Percentiles rank a stretch among this genome's conserved stretches.
phyloP scores from a whole-genome alignment of 2,797 vertebrate species.

The Synaphobranchus kaupii region DNA sequence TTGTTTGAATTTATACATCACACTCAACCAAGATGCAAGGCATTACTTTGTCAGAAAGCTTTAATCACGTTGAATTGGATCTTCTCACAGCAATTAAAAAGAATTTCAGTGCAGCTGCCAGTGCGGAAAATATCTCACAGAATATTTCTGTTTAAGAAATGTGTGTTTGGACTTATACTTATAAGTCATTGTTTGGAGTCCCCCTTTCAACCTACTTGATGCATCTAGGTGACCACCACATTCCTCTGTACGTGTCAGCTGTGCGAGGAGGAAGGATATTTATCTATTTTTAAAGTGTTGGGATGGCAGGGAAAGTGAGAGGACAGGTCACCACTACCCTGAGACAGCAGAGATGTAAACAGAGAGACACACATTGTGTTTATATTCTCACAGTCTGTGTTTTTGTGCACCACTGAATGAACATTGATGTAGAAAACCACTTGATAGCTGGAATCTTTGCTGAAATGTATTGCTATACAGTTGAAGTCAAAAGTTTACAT shows the following conservation, averaged over 20 bases:
- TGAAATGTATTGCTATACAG: not conserved
- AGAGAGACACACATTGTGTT: not conserved
- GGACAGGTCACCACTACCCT: slow-evolving; percentile 16
- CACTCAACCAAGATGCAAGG: not conserved
- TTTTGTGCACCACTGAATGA: not conserved
- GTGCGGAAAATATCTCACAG: not conserved
- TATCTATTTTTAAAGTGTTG: slow-evolving; percentile 29
- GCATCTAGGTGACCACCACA: slow-evolving; percentile 24
- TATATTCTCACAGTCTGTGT: slow-evolving; percentile 19
- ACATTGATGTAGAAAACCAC: not conserved
- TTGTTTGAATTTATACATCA: not conserved
- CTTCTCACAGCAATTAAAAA: not conserved
- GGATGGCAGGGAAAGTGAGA: slow-evolving; percentile 13
- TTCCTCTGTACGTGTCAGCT: slow-evolving; percentile 13
- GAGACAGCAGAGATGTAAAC: not conserved
- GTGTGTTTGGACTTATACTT: not conserved
- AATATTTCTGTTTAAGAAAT: not conserved
- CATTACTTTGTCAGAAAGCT: not conserved
- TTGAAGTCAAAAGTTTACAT: too few relatives aligned
- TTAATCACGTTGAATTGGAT: not conserved
- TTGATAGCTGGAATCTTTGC: not conserved
- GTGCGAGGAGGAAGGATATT: not conserved
- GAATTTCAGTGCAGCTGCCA: not conserved
- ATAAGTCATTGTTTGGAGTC: not conserved
- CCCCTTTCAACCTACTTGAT: not conserved